phyloP scores from a whole-genome alignment of 2,888 invertebrate species.

The Synergus gifuensis region DNA sequence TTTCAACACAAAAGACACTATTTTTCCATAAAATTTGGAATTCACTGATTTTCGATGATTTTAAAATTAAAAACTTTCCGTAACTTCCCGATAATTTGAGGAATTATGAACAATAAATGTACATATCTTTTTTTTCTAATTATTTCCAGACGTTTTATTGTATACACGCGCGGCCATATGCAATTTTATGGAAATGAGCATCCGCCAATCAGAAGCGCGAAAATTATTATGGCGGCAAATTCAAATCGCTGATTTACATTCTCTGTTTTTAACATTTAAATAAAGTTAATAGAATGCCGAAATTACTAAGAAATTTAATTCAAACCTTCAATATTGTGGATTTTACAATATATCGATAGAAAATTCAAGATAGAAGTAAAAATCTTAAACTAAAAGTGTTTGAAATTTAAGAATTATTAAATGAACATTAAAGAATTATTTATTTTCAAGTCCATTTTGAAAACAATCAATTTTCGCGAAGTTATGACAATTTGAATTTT shows the following conservation, averaged over 20 bases:
- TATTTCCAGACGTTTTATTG: conserved; percentile 14
- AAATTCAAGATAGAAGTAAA: too few relatives aligned
- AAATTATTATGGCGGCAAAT: background rate
- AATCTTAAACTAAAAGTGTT: too few relatives aligned
- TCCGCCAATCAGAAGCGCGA: background rate
- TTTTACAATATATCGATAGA: too few relatives aligned
- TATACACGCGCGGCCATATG: conserved; percentile 38
- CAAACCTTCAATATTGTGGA: too few relatives aligned
- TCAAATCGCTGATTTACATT: background rate
- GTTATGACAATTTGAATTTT: too few relatives aligned
- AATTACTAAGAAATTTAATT: too few relatives aligned
- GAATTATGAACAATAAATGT: background rate
- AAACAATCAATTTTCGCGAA: too few relatives aligned
- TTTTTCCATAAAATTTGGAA: background rate
- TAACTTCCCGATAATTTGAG: background rate
- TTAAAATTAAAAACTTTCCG: background rate
- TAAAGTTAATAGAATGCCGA: too few relatives aligned
- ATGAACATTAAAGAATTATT: too few relatives aligned
- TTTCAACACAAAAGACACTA: background rate
- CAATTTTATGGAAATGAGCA: background rate
- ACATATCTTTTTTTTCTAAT: background rate
- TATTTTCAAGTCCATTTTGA: too few relatives aligned
- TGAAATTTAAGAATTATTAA: too few relatives aligned
- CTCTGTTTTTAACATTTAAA: background rate
- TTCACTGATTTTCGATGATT: background rate